Evolutionary conservation across 2,113 vertebrate species (phyloP), one percentile per base, ranked within the genome.

Genomic region (Astur gentilis): DNA sequence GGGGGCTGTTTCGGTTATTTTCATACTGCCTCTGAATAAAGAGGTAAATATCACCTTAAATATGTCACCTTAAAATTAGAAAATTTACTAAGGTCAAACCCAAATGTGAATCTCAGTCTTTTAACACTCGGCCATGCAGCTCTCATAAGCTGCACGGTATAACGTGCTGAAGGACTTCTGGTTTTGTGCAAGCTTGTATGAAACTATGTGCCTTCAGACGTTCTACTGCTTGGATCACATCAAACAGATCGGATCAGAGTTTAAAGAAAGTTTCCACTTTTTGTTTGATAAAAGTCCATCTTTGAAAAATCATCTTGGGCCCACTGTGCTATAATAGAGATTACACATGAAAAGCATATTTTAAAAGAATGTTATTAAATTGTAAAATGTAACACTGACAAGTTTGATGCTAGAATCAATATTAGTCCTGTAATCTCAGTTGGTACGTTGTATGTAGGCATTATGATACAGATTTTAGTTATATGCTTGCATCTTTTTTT

Each of bases 381-480:
- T 89, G 22, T 38, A 67, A 78, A 88, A 81, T 16, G 20, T 45
- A 73, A 38, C 29, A 13, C 31, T 61, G 66, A 11, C 75, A 87
- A 89, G 54, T 57, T 81, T 79, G 58, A 73, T 77, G 62, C 36
- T 83, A 49, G 72, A 96, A 73, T 92, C 26, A 81, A 4, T 49
- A 40, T 49, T 91, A 40, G 54, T 55, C 54, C 75, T 85, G 44
- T 80, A 87, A 85, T 91, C 70, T 89, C 73, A 54, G 73, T 32
- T 72, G 89, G 78, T 47, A 61, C 0, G 1, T 67, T 75, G 64
- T 36, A 44, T 66, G 76, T 55, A 70, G 54, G 64, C 47, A 50
- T 93, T 93, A 75, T 71, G 83, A 90, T 75, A 93, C 71, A 92
- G 64, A 83, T 89, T 93, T 94, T 95, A 96, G 92, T 92, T 94